Percentiles rank a stretch among this genome's conserved stretches.
phyloP scores from a whole-genome alignment of 2,888 invertebrate species.

The Agrotis ipsilon region DNA sequence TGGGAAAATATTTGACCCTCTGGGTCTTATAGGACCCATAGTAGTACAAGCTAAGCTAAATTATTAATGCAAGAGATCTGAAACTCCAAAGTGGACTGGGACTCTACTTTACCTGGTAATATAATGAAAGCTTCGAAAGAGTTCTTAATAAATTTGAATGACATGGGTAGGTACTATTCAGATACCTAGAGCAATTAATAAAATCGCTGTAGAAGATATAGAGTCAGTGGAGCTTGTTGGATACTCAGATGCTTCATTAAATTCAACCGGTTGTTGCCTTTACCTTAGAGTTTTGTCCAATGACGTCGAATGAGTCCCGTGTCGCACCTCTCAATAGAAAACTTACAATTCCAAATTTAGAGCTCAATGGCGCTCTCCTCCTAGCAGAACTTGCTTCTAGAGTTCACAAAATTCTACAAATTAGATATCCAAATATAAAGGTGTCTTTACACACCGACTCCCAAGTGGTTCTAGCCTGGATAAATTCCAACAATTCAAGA shows the following conservation, averaged over 20 bases:
- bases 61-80: too few species aligned
- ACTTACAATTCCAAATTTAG: background rate
- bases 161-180: background rate
- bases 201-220: background rate
- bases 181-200: background rate
- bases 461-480: too few species aligned
- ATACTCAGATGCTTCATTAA: background rate
- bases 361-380: background rate
- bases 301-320: background rate
- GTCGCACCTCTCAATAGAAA: background rate
- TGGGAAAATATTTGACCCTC: background rate
- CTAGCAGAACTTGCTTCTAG: background rate
- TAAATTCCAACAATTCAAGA: too few species aligned
- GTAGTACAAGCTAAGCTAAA: too few species aligned
- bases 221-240: background rate
- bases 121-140: background rate
- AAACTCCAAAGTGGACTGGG: too few species aligned
- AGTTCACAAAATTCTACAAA: background rate
- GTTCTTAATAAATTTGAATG: background rate
- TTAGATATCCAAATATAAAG: background rate
- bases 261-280: background rate
- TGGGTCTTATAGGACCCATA: too few species aligned
- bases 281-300: constrained; percentile 1
- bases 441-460: too few species aligned
- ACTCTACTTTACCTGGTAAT: background rate